Percentiles rank a stretch among this genome's conserved stretches.
These are phyloP conservation scores for Mirza zaza DNA, from an alignment of 2,113 vertebrate genomes.

Conservation along the genomic window DNA sequence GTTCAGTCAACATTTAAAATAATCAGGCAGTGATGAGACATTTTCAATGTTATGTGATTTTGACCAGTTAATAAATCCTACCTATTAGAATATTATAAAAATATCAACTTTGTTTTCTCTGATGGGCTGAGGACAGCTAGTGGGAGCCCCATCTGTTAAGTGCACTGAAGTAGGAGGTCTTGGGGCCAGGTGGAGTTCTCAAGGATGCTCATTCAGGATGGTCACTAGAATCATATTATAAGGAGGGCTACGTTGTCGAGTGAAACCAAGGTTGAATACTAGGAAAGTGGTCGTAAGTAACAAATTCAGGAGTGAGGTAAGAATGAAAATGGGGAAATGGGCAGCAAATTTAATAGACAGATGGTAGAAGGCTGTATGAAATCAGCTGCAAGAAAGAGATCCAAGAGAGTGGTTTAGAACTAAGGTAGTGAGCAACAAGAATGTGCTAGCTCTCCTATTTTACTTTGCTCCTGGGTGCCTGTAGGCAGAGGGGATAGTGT, in stretches of 20 bases:
- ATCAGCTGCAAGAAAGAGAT: neutral
- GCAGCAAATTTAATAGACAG: neutral
- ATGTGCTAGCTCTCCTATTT: neutral
- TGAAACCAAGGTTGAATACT: neutral
- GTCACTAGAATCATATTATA: neutral
- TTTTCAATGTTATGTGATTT: neutral
- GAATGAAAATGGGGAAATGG: neutral
- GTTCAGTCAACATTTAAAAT: neutral
- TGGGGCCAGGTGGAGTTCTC: neutral
- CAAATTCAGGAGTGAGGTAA: neutral
- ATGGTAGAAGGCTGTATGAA: neutral
- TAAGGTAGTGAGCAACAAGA: neutral
- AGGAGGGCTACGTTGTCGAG: neutral
- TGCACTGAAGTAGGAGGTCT: neutral
- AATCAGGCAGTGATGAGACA: neutral
- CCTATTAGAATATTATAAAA: neutral
- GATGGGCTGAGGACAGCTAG: neutral
- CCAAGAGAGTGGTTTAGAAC: neutral
- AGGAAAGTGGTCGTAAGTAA: neutral
- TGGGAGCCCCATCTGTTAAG: neutral
- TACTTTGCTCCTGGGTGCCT: neutral
- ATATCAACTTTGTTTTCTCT: neutral
- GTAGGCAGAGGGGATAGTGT: neutral
- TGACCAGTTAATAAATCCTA: neutral
- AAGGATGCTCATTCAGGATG: neutral